Conservation (phyloP, 2,888 invertebrate genomes). For the Metopia argyrocephala region DNA sequence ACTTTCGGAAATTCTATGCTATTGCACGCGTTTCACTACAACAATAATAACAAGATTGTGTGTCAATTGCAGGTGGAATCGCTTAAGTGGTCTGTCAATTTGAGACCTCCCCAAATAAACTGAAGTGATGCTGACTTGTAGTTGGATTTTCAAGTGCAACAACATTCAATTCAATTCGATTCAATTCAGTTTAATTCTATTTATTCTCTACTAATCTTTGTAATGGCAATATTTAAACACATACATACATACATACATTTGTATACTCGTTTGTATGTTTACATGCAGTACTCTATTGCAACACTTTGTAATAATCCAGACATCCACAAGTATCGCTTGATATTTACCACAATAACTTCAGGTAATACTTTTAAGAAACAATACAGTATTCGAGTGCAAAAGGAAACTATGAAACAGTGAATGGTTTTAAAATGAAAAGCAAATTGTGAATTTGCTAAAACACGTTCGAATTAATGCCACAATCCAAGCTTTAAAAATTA, state of each 20-base stretch:
- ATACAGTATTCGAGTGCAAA: slow-evolving; percentile 37
- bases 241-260: background rate
- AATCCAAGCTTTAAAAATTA: slow-evolving; percentile 10
- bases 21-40: slow-evolving; percentile 50
- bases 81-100: slow-evolving; percentile 68
- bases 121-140: slow-evolving; percentile 13
- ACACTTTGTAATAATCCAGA: slow-evolving; percentile 32
- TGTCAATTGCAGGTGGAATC: slow-evolving; percentile 69
- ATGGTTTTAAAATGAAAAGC: slow-evolving; percentile 7
- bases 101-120: slow-evolving; percentile 65
- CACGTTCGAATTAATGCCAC: slow-evolving; percentile 46
- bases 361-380: slow-evolving; percentile 58
- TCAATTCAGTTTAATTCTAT: slow-evolving; percentile 50
- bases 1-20: slow-evolving; percentile 35
- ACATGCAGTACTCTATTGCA: too few species aligned
- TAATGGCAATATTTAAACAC: slow-evolving; percentile 10
- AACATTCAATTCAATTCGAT: slow-evolving; percentile 48
- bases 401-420: slow-evolving; percentile 7
- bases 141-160: slow-evolving; percentile 11
- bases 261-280: slow-evolving; percentile 29
- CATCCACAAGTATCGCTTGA: slow-evolving; percentile 45
- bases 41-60: slow-evolving; percentile 63
- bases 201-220: slow-evolving; percentile 50
- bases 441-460: slow-evolving; percentile 57
- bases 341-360: slow-evolving; percentile 61